Evolutionary conservation across 1,140 invertebrate genomes (phyloP).

Genomic region (Megalopta genalis): DNA sequence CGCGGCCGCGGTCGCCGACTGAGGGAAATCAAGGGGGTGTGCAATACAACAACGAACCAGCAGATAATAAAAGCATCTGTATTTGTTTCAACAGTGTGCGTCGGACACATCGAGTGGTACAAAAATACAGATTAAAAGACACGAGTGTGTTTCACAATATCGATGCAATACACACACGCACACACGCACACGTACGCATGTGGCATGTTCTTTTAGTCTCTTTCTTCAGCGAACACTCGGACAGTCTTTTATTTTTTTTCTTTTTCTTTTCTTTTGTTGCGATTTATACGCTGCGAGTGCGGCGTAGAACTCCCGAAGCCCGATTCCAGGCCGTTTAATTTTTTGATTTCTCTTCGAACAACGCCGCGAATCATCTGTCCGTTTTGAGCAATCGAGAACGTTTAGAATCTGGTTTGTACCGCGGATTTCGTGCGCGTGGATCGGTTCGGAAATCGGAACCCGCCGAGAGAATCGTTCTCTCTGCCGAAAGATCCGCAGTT

Average conservation of each 20-base stretch:
- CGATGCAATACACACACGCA: not conserved
- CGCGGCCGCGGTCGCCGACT: not conserved
- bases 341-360: not conserved
- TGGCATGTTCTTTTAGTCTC: not conserved
- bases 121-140: constrained; percentile 58
- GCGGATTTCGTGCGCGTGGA: no score
- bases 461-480: no score
- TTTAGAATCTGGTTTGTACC: no score
- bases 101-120: constrained; percentile 50
- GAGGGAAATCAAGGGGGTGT: constrained; percentile 32
- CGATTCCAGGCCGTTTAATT: not conserved
- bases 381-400: not conserved
- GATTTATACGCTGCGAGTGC: constrained; percentile 16
- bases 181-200: constrained; percentile 9
- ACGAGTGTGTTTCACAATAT: constrained; percentile 24
- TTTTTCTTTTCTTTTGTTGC: not conserved
- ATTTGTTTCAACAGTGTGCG: constrained; percentile 53
- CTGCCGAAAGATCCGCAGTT: no score
- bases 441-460: no score
- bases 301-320: constrained; percentile 23
- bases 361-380: not conserved
- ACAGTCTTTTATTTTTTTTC: not conserved
- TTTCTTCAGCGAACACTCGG: not conserved
- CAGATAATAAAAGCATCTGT: constrained; percentile 60
- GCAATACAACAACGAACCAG: constrained; percentile 56